Evolutionary conservation across 2,888 invertebrate species (phyloP), one percentile per base, ranked within the genome.

Genomic region (Archips xylosteana): DNA sequence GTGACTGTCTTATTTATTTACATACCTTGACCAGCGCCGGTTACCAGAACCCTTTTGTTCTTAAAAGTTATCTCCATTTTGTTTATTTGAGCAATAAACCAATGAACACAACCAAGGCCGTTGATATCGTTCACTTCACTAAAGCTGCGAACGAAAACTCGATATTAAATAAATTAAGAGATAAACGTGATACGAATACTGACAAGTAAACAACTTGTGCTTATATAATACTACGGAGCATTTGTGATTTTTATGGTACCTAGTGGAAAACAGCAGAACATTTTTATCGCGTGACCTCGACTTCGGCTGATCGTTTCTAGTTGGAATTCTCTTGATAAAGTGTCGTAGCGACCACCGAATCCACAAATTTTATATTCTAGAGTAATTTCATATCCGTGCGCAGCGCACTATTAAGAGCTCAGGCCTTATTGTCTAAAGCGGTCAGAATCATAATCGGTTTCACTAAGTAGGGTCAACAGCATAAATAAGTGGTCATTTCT

Each of bases 31-130:
- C 76, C 76, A 34, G 76, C 77, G 32, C 77, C 77, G 32, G 77
- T 76, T 3, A 77, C 77, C 10, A 77, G 54, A 3, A 77, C 70
- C 62, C 75, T 45, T 51, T 77, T 77, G 57, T 75, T 73, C 80
- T 79, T 83, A 66, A 85, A 85, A 66, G 86, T 85, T 76, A 76
- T 73, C 60, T 75, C 75, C 75, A 75, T 75, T 15, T 75, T 73
- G 51, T 62, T 15, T 49, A 62, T 34, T 13, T 8, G 42, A 62
- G 5, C 9, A 45, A 45, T 45, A 54, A 9, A 9, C 45, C 23
- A 63, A 57, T 39, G 5, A 34, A 71, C 71, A 71, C 65, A 49
- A 71, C 71, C 71, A 59, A 64, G 32, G 39, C 10, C 34, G 49
- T 4, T 15, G 49, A 39, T 36, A n/a, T 59, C 60, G 39, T 23